Evolutionary conservation across 2,888 invertebrate genomes (phyloP).

Genomic region (Megastigmus dorsalis): DNA sequence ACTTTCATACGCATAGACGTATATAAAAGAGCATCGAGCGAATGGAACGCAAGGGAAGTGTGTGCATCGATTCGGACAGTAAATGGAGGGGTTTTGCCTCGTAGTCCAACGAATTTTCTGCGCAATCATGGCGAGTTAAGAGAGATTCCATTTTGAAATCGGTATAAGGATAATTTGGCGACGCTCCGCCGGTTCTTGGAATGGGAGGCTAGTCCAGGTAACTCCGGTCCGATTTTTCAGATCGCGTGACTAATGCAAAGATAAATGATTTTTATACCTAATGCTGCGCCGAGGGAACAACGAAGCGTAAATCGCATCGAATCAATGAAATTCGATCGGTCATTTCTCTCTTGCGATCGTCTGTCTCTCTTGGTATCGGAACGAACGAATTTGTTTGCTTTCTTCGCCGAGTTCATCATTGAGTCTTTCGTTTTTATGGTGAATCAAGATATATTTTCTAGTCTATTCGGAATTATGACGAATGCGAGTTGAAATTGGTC

Average conservation of each 20-base stretch:
- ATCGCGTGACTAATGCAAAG: slow-evolving; percentile 41
- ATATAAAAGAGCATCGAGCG: no score
- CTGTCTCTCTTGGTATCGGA: background rate
- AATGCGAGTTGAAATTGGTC: no score
- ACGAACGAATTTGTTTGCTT: no score
- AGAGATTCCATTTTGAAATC: background rate
- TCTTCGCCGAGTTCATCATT: no score
- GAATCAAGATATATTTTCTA: no score
- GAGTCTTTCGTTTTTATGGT: no score
- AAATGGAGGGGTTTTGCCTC: background rate
- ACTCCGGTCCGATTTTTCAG: background rate
- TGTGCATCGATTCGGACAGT: no score
- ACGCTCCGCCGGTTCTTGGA: slow-evolving; percentile 28
- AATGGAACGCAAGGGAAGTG: no score
- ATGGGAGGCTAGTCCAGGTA: slow-evolving; percentile 10
- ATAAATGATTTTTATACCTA: slow-evolving; percentile 50
- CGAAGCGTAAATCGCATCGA: slow-evolving; percentile 25
- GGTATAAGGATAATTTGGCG: slow-evolving; percentile 29
- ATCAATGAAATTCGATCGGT: slow-evolving; percentile 37
- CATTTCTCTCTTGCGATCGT: slow-evolving; percentile 10
- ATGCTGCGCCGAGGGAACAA: background rate
- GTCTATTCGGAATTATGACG: no score
- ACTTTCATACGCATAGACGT: no score
- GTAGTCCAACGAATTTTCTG: slow-evolving; percentile 9
- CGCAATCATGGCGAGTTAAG: slow-evolving; percentile 30